Base-by-base conservation (phyloP, 2,888 invertebrate species). In the Eupithecia insigniata region DNA sequence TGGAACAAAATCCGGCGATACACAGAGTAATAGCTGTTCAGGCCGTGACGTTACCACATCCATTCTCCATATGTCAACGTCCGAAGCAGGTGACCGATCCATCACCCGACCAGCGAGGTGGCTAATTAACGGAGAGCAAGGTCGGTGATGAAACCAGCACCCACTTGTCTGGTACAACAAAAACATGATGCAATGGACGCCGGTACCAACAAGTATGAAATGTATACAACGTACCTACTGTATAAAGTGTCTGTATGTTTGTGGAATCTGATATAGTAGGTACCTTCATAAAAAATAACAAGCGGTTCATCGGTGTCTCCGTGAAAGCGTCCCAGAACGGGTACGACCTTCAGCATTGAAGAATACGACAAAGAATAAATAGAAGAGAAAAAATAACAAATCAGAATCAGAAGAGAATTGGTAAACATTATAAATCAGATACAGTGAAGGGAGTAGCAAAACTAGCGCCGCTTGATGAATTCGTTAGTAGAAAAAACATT, bases 41-140 rank as follows among this genome's bases (percentile, higher is more conserved):
- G n/a, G 0, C n/a, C n/a, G 46, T 46, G n/a, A 7, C 1, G 10
- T 51, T 51, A 22, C 46, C 46, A 30, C 62, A 62, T 32, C 65
- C 61, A 43, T 30, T 39, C n/a, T 26, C 28, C 36, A 14, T 43
- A 55, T 5, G 30, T 46, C 64, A 16, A 28, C 61, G 34, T 51
- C 22, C 0, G 28, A 28, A 71, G 73, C 76, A 86, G 89, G 92
- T 92, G 90, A 89, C 90, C 93, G 90, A 93, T 93, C 92, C 92
- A 93, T 93, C 93, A 93, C 86, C 79, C 78, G 84, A 83, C 81
- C 89, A 89, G 84, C 85, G 91, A 90, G 85, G 87, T 88, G 89
- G 84, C 87, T 93, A 93, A 93, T 93, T 93, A 93, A 89, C 89
- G 84, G 88, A 89, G 88, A 90, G 92, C 93, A 93, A 93, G 93